phyloP scores from a whole-genome alignment of 2,888 invertebrate species.

The Zygothrica quintamaculata region DNA sequence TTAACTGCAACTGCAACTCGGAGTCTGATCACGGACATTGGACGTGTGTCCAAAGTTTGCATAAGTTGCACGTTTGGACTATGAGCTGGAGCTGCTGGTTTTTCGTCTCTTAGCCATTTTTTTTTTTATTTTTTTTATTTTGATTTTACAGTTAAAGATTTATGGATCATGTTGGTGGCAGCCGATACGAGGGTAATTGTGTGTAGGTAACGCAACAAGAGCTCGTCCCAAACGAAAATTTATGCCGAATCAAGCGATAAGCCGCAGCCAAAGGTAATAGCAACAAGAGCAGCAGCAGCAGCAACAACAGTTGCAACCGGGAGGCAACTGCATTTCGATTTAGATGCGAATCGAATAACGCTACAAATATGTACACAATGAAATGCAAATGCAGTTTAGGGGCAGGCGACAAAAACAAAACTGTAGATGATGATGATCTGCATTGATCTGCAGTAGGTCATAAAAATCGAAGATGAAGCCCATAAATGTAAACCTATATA shows the following conservation, averaged over 20 bases:
- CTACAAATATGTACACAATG: conserved; percentile 44
- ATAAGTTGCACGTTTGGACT: conserved; percentile 50
- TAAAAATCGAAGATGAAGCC: conserved; percentile 53
- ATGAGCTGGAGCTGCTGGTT: conserved; percentile 28
- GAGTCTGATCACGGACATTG: conserved; percentile 11
- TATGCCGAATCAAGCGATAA: conserved; percentile 50
- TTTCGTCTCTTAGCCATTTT: conserved; percentile 18
- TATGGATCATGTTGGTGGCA: conserved; percentile 69
- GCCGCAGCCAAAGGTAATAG: conserved; percentile 18
- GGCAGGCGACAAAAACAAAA: background rate
- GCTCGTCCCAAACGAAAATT: conserved; percentile 34
- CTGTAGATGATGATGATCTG: conserved; percentile 1
- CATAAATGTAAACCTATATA: too few relatives aligned
- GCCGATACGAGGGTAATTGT: conserved; percentile 71
- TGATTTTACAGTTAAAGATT: conserved; percentile 70
- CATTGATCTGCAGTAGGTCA: conserved; percentile 63
- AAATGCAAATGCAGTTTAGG: conserved; percentile 46
- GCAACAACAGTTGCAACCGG: too few relatives aligned
- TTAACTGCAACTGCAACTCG: conserved; percentile 3
- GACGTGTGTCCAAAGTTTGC: conserved; percentile 75
- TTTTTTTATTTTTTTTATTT: conserved; percentile 28
- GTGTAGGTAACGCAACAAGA: conserved; percentile 62
- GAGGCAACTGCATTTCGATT: conserved; percentile 48
- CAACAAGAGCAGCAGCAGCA: too few relatives aligned
- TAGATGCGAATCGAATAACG: conserved; percentile 49